Conservation (phyloP, 2,888 invertebrate species). For the Arrhopalites spinosus region DNA sequence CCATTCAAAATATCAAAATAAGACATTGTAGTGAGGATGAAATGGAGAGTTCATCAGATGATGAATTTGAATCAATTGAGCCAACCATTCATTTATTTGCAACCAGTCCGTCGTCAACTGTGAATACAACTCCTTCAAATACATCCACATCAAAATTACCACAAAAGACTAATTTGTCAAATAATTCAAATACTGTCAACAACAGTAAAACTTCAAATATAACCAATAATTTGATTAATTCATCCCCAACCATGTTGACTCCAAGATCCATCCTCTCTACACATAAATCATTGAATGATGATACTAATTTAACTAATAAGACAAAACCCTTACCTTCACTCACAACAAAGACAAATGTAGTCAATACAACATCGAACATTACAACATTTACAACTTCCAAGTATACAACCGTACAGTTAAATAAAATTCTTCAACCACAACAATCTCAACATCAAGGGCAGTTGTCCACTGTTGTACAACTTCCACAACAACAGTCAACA, state of each 20-base stretch:
- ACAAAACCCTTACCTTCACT: constrained; percentile 19
- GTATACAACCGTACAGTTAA: constrained; percentile 18
- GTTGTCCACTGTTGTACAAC: neutral
- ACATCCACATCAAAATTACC: neutral
- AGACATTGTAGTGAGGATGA: constrained; percentile 46
- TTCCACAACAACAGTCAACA: neutral
- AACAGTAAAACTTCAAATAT: neutral
- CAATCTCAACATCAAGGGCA: neutral
- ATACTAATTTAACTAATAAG: neutral
- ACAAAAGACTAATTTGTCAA: constrained; percentile 10
- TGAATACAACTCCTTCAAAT: neutral
- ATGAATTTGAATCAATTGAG: constrained; percentile 55
- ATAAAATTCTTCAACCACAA: constrained; percentile 20
- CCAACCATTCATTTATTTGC: constrained; percentile 52
- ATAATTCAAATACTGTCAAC: constrained; percentile 31
- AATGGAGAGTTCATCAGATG: constrained; percentile 52
- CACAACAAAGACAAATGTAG: neutral
- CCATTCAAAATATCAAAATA: constrained; percentile 32
- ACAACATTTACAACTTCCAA: constrained; percentile 10
- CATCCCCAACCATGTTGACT: too few relatives aligned
- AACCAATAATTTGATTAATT: neutral
- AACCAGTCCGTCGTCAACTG: neutral
- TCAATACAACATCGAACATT: constrained; percentile 15
- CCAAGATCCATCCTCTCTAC: too few relatives aligned
- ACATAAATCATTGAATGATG: neutral